These are phyloP conservation scores for Eupithecia centaureata DNA, from an alignment of 2,888 invertebrate species.

Conservation along the genomic window DNA sequence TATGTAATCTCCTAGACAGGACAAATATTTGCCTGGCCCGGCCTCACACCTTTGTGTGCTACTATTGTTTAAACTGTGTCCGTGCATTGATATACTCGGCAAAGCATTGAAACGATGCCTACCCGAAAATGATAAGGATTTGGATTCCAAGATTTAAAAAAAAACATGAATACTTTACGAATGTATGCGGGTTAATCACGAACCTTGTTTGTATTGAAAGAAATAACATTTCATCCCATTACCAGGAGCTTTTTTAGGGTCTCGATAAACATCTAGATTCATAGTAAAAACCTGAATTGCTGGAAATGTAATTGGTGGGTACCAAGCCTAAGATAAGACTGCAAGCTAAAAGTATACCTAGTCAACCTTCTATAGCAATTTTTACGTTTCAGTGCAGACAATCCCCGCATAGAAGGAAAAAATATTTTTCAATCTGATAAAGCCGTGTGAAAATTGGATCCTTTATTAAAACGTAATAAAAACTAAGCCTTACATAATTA, in stretches of 20 bases:
- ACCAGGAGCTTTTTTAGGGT: no score
- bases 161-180: no score
- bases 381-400: not conserved
- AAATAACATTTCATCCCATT: no score
- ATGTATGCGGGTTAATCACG: no score
- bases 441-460: constrained; percentile 27
- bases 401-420: constrained; percentile 5
- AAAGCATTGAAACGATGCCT: constrained; percentile 17
- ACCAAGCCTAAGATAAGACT: not conserved
- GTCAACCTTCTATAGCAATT: not conserved
- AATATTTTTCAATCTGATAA: constrained; percentile 36
- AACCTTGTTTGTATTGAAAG: no score
- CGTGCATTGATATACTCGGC: constrained; percentile 21
- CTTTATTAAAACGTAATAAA: constrained; percentile 39
- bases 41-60: constrained; percentile 49
- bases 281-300: no score
- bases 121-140: constrained; percentile 25
- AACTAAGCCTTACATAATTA: constrained; percentile 71
- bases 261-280: no score
- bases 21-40: constrained; percentile 72
- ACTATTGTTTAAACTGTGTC: constrained; percentile 31
- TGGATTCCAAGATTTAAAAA: no score
- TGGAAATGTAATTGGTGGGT: not conserved
- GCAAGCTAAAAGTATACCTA: not conserved
- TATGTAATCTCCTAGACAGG: constrained; percentile 69